Evolutionary conservation across 2,888 invertebrate genomes (phyloP).

Genomic region (Amphimallon solstitiale): DNA sequence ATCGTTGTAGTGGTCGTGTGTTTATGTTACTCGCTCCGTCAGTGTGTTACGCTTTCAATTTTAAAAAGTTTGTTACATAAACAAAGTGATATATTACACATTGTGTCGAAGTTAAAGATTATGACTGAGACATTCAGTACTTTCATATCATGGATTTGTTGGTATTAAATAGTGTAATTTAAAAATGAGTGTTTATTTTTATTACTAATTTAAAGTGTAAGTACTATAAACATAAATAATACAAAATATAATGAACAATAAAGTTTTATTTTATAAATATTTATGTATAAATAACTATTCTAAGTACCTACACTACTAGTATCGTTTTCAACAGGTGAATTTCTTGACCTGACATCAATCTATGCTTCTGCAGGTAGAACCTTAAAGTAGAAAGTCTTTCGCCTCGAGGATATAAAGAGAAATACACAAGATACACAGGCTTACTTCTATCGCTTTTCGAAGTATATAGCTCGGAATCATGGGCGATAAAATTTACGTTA

Average conservation of each 20-base stretch:
- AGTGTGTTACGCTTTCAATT: neutral
- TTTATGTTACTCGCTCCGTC: neutral
- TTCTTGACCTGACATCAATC: slow-evolving; percentile 29
- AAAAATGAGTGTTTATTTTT: too few relatives aligned
- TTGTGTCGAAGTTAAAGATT: too few relatives aligned
- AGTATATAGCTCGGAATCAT: neutral
- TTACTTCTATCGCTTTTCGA: neutral
- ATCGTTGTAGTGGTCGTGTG: neutral
- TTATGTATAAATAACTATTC: neutral
- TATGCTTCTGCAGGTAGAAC: slow-evolving; percentile 20
- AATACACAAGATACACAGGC: neutral
- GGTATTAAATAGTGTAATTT: too few relatives aligned
- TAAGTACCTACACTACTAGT: neutral
- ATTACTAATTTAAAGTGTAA: too few relatives aligned
- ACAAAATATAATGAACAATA: too few relatives aligned
- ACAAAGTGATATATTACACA: too few relatives aligned
- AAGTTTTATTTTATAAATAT: neutral
- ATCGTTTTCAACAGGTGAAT: slow-evolving; percentile 28
- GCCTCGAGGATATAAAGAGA: slow-evolving; percentile 24
- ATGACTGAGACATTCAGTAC: too few relatives aligned
- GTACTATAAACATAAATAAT: too few relatives aligned
- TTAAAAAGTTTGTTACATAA: neutral
- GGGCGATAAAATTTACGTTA: neutral
- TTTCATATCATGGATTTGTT: too few relatives aligned
- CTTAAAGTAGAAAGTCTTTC: slow-evolving; percentile 30